Conservation (phyloP, 2,797 vertebrate species). For the Philypnodon macrostomus region DNA sequence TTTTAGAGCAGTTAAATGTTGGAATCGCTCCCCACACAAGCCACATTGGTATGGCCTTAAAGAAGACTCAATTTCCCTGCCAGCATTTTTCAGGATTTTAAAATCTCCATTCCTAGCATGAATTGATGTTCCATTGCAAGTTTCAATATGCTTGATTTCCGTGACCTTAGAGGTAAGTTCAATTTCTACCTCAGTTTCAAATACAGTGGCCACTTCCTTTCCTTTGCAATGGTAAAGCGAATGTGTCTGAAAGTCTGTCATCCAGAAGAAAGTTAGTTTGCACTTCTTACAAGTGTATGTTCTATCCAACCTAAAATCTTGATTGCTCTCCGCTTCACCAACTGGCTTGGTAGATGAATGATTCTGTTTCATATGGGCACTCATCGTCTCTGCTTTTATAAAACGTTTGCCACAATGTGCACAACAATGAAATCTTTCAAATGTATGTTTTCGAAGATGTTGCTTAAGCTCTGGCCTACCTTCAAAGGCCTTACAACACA, state of each 20-base stretch:
- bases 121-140: constrained; percentile 49
- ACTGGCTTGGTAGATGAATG: constrained; percentile 46
- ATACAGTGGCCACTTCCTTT: constrained; percentile 36
- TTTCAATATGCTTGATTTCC: constrained; percentile 43
- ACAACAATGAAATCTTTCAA: constrained; percentile 76
- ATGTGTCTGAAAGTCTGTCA: constrained; percentile 80
- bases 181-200: constrained; percentile 44
- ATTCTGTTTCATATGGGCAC: constrained; percentile 74
- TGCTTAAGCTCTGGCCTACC: constrained; percentile 68
- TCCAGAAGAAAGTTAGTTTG: constrained; percentile 78
- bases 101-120: constrained; percentile 44
- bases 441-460: constrained; percentile 74
- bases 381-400: constrained; percentile 71
- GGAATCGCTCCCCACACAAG: constrained; percentile 77
- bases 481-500: constrained; percentile 79
- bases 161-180: constrained; percentile 41
- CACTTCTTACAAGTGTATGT: constrained; percentile 77
- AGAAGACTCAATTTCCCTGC: constrained; percentile 27
- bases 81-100: constrained; percentile 28
- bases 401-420: constrained; percentile 78
- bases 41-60: constrained; percentile 76
- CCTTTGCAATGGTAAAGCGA: constrained; percentile 64
- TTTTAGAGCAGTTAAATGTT: constrained; percentile 69
- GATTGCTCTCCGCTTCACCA: constrained; percentile 53
- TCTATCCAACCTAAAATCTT: constrained; percentile 69